Evolutionary conservation across 2,113 vertebrate species (phyloP).

Genomic region (Willisornis vidua): DNA sequence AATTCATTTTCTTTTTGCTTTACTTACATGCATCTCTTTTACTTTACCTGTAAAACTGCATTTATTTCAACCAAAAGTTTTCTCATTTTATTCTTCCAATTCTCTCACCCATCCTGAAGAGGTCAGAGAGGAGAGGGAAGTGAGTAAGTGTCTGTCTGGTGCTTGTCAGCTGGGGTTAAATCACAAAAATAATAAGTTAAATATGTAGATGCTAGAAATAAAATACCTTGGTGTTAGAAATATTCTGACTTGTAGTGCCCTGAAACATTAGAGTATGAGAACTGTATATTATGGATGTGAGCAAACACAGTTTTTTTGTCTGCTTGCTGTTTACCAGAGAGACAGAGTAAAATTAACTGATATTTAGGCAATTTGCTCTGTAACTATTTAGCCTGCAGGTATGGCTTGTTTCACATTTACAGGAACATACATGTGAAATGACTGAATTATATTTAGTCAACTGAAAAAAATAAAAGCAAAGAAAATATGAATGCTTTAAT

Average conservation of each 20-base stretch:
- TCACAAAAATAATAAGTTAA: neutral
- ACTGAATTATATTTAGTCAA: neutral
- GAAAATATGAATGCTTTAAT: neutral
- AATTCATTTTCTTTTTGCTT: neutral
- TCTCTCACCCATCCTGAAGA: neutral
- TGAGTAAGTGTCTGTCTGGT: neutral
- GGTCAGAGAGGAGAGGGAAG: neutral
- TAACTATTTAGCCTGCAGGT: neutral
- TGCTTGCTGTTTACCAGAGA: neutral
- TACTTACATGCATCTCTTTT: neutral
- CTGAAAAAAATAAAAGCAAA: neutral
- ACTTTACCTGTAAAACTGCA: neutral
- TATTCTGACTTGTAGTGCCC: neutral
- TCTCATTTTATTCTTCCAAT: neutral
- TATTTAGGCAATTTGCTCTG: neutral
- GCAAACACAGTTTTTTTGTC: neutral
- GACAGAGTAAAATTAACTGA: neutral
- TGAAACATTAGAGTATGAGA: neutral
- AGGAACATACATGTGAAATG: neutral
- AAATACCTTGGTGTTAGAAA: neutral
- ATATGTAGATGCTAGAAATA: neutral
- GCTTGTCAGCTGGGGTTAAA: neutral
- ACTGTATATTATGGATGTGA: neutral
- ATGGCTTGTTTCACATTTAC: neutral
- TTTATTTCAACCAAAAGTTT: neutral